A percentile compares a stretch with the other conserved stretches of the same genome.
phyloP scores from a whole-genome alignment of 2,888 invertebrate species.

The Ptychoptera albimana region DNA sequence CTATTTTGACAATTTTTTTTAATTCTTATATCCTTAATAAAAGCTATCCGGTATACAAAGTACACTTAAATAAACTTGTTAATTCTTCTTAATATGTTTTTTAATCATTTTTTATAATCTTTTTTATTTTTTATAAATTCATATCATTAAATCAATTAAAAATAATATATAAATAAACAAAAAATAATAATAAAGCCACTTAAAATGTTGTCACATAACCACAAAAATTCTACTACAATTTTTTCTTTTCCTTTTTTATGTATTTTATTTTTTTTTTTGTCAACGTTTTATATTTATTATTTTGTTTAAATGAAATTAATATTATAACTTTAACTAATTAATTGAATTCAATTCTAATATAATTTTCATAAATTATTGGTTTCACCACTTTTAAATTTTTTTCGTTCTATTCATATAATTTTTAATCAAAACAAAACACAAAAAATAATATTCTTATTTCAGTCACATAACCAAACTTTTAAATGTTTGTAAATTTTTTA shows the following conservation, averaged over 20 bases:
- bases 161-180: too few species aligned
- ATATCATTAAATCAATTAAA: too few species aligned
- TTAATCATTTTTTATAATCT: too few species aligned
- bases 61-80: background rate
- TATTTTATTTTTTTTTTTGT: too few species aligned
- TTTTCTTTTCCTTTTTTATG: too few species aligned
- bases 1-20: background rate
- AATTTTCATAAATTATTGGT: background rate
- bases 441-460: background rate
- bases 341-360: background rate
- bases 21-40: background rate
- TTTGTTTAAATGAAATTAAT: too few species aligned
- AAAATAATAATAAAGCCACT: too few species aligned
- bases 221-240: too few species aligned
- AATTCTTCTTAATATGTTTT: background rate
- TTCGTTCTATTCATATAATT: background rate
- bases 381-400: background rate
- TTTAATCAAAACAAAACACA: too few species aligned
- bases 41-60: background rate
- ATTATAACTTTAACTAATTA: background rate
- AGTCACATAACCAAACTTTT: background rate
- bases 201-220: too few species aligned
- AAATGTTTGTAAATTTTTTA: background rate
- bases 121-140: too few species aligned
- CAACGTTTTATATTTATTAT: too few species aligned